Base-by-base conservation (phyloP, 2,888 invertebrate species). In the Hypena proboscidalis region DNA sequence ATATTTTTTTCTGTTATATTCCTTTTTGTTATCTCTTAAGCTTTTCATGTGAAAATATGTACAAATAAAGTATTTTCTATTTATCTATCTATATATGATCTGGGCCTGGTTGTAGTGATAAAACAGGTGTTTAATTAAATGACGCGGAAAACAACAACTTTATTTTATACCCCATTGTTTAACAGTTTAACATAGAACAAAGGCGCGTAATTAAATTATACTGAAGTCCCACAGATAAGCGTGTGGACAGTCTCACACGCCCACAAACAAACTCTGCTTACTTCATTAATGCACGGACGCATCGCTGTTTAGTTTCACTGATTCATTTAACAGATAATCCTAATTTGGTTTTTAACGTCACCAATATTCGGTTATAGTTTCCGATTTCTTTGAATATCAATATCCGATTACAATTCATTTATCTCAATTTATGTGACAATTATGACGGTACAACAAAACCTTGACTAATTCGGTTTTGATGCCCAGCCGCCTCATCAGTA, bases 161-260 rank as follows among this genome's bases (percentile, higher is more conserved):
- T 51, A 69, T 52, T 61, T 47, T 45, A 59, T 41, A 70, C 60
- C 55, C 69, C 66, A 75, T 79, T 79, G 77, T 78, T 68, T 70
- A 56, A 37, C 37, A 48, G 77, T 78, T 68, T 70, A 56, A 37
- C 37, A 48, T 19, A 32, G 62, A 70, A 83, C 82, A 84, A 83
- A 80, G 64, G 72, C 35, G 39, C 47, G 67, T 77, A 75, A 81
- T 80, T 78, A 71, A 81, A 76, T 80, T 75, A 71, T 67, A 53
- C 67, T 71, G 30, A 33, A 51, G 44, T 64, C 46, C 46, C 43
- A 55, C 37, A 52, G 42, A 63, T 64, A 59, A 70, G 61, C 62
- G 39, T 50, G 39, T 50, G 57, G 49, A 63, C 53, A 66, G 64
- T 67, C 67, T 62, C 72, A 69, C 53, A 59, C 50, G 63, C 35